A percentile compares a stretch with the other conserved stretches of the same genome.
Conservation (phyloP, 2,113 vertebrate genomes). For the Sceloporus undulatus region DNA sequence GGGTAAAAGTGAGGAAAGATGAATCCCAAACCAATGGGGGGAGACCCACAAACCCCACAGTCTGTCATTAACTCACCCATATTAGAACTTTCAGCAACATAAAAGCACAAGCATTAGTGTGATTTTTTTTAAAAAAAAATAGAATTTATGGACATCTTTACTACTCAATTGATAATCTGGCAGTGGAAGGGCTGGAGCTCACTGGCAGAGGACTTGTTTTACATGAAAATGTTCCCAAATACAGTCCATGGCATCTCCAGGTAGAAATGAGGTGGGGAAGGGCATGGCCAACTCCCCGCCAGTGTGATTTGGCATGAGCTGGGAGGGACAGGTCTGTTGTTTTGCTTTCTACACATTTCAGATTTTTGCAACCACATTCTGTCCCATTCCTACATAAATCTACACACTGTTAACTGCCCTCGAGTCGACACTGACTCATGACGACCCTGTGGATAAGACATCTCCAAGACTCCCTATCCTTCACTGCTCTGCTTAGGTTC, state of each 20-base stretch:
- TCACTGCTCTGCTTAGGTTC: too few relatives aligned
- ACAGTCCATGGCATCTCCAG: not conserved
- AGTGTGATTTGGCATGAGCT: too few relatives aligned
- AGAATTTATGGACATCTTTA: not conserved
- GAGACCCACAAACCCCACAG: not conserved
- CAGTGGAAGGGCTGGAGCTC: not conserved
- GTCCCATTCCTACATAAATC: not conserved
- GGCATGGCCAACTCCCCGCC: not conserved
- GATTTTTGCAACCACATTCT: not conserved
- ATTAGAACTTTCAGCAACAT: not conserved
- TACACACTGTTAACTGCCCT: too few relatives aligned
- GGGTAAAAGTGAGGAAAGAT: not conserved
- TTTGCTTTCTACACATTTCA: not conserved
- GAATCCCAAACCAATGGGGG: not conserved
- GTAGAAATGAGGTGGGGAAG: too few relatives aligned
- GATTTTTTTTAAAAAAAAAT: not conserved
- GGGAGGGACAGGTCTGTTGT: not conserved
- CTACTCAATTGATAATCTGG: not conserved
- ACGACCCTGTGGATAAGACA: too few relatives aligned
- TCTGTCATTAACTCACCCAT: not conserved
- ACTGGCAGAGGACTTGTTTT: not conserved
- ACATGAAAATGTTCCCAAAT: not conserved
- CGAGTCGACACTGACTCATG: too few relatives aligned
- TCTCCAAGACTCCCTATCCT: too few relatives aligned
- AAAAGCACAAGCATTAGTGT: not conserved